A percentile compares a stretch with the other conserved stretches of the same genome.
These are phyloP conservation scores for Rhizoglyphus robini DNA, from an alignment of 1,140 invertebrate species.

Conservation along the genomic window DNA sequence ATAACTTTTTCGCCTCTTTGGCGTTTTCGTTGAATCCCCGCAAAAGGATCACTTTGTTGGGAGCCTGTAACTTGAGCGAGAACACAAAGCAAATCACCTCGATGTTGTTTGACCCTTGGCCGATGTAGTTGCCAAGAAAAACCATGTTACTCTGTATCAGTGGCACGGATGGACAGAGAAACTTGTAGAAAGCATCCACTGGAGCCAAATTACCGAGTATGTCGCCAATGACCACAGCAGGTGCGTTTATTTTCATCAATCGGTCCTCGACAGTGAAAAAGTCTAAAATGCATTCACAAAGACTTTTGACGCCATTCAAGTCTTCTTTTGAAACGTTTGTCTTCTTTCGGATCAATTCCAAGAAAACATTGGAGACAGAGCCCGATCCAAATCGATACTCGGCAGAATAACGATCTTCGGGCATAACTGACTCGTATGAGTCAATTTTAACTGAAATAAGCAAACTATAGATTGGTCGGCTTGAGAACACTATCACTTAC, in stretches of 20 bases:
- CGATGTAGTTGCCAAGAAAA: slow-evolving; percentile 26
- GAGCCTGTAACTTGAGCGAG: neutral
- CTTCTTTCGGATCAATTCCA: neutral
- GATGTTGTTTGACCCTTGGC: slow-evolving; percentile 40
- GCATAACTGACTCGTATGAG: neutral
- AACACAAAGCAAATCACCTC: slow-evolving; percentile 7
- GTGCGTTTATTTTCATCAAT: too few relatives aligned
- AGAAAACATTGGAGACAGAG: neutral
- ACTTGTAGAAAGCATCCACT: too few relatives aligned
- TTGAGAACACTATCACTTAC: neutral
- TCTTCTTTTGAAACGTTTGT: neutral
- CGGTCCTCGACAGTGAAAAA: too few relatives aligned
- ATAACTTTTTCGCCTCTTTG: too few relatives aligned
- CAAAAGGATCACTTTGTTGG: too few relatives aligned
- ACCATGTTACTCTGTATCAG: neutral
- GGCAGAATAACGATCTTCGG: neutral
- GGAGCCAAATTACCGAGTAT: too few relatives aligned
- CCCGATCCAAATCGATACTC: neutral
- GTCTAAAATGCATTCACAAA: too few relatives aligned
- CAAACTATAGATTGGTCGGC: neutral
- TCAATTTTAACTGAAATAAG: neutral
- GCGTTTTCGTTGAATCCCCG: too few relatives aligned
- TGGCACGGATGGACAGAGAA: too few relatives aligned
- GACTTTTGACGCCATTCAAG: too few relatives aligned
- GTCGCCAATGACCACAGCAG: too few relatives aligned